Evolutionary conservation across 2,888 invertebrate species (phyloP).

Genomic region (Acleris cristana): DNA sequence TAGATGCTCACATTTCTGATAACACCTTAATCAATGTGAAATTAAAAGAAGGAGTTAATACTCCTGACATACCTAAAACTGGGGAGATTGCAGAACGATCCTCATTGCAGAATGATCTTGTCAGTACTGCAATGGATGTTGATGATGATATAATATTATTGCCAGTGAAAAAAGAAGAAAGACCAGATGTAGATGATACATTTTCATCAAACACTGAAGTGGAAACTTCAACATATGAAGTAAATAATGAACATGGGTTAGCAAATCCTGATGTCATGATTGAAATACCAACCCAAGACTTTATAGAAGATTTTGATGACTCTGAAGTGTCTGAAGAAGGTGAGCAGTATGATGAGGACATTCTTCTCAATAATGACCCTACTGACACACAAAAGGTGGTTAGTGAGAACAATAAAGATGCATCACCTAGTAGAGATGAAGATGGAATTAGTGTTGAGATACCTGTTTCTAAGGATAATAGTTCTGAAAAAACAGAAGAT

Average conservation of each 20-base stretch:
- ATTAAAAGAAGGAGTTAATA: not conserved
- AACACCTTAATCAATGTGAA: slow-evolving; percentile 13
- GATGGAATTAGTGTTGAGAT: slow-evolving; percentile 1
- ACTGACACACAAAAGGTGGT: slow-evolving; percentile 17
- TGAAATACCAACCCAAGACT: slow-evolving; percentile 68
- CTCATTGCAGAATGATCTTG: not conserved
- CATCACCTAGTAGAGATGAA: not conserved
- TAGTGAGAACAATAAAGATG: not conserved
- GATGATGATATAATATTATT: slow-evolving; percentile 4
- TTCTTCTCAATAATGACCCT: slow-evolving; percentile 28
- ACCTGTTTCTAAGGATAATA: not conserved
- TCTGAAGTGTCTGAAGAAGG: slow-evolving; percentile 46
- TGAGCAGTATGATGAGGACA: slow-evolving; percentile 24
- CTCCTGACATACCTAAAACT: not conserved
- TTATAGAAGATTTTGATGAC: slow-evolving; percentile 53
- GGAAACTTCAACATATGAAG: slow-evolving; percentile 29
- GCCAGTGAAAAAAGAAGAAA: not conserved
- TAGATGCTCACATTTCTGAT: slow-evolving; percentile 37
- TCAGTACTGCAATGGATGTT: slow-evolving; percentile 16
- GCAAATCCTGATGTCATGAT: slow-evolving; percentile 70
- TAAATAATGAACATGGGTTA: slow-evolving; percentile 52
- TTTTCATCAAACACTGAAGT: slow-evolving; percentile 3
- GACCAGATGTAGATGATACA: slow-evolving; percentile 18
- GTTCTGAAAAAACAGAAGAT: not conserved
- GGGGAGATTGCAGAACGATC: not conserved